phyloP scores from a whole-genome alignment of 2,888 invertebrate genomes.

The Chalcis sispes region DNA sequence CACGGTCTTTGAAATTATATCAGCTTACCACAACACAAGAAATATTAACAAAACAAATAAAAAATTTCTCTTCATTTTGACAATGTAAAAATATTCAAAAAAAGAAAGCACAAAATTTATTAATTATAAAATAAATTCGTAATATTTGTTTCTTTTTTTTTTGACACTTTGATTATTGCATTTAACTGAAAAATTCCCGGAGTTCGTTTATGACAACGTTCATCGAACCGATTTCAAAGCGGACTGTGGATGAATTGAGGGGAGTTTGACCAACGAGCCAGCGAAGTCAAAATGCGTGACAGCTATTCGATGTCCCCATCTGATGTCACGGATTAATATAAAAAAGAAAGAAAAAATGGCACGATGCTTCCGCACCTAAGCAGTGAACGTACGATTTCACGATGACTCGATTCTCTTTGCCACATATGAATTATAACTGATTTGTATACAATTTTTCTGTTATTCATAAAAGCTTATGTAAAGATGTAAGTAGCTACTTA shows the following conservation, averaged over 20 bases:
- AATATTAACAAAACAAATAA: slow-evolving; percentile 28
- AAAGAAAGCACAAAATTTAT: not conserved
- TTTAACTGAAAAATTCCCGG: not conserved
- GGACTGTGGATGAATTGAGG: slow-evolving; percentile 60
- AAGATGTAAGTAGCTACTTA: too few relatives aligned
- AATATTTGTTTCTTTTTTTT: not conserved
- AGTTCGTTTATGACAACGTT: slow-evolving; percentile 51
- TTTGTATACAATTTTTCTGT: slow-evolving; percentile 7
- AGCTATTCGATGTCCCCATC: slow-evolving; percentile 62
- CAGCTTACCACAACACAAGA: slow-evolving; percentile 48
- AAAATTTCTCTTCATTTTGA: slow-evolving; percentile 40
- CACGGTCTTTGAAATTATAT: not conserved
- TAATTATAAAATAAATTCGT: not conserved
- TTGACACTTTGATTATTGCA: not conserved
- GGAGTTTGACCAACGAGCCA: slow-evolving; percentile 58
- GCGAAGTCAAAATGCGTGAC: slow-evolving; percentile 58
- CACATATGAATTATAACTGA: slow-evolving; percentile 19
- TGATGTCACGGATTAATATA: slow-evolving; percentile 60
- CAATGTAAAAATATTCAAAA: too few relatives aligned
- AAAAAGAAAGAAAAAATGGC: slow-evolving; percentile 54
- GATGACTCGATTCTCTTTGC: slow-evolving; percentile 48
- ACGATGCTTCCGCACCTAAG: slow-evolving; percentile 54
- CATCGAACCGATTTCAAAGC: slow-evolving; percentile 55
- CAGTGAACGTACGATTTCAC: slow-evolving; percentile 50
- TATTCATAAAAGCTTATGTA: slow-evolving; percentile 29